Evolutionary conservation across 2,797 vertebrate genomes (phyloP), one percentile per base, ranked within the genome.

Genomic region (Chaetophractus vellerosus): DNA sequence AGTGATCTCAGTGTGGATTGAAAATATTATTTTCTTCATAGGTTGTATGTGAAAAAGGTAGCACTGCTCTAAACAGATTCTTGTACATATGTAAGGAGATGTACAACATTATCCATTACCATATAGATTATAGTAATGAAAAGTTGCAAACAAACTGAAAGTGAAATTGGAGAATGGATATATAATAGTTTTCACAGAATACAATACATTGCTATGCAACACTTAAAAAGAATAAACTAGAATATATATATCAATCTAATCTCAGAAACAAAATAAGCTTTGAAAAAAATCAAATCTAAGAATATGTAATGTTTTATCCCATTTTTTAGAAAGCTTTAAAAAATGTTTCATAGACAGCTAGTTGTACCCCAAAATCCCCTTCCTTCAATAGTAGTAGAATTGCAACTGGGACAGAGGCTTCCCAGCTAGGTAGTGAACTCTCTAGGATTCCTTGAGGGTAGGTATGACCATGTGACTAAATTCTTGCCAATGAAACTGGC

Each of bases 291-390:
- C 23, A 83, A 68, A n/a, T 33, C 63, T 93, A 79, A 85, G 31
- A 11, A 64, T 71, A 87, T 45, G 24, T 63, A 82, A 5, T 41
- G 50, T 83, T 90, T 72, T 74, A 63, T 57, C 48, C 21, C 71
- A 36, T 74, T 88, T 90, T 38, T 78, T 55, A 55, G 74, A 55
- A 82, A 69, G 31, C 69, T 82, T 79, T 69, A 59, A 80, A 81
- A 89, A 38, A 72, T 85, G 45, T 90, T 59, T 82, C 63, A 85
- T 79, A 68, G 33, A 87, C 28, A 55, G 2, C 18, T 31, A 78
- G 19, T 14, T 74, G 41, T 68, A 31, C 55, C 69, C 81, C 59
- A 86, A 86, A 92, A 80, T 57, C 21, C 2, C 31, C 50, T 71
- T 81, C 52, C 31, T 86, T 82, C 14, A 57, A 41, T 9, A 90